Percentiles rank a stretch among this genome's conserved stretches.
These are phyloP conservation scores for Champsocephalus gunnari DNA, from an alignment of 2,797 vertebrate genomes.

Conservation along the genomic window DNA sequence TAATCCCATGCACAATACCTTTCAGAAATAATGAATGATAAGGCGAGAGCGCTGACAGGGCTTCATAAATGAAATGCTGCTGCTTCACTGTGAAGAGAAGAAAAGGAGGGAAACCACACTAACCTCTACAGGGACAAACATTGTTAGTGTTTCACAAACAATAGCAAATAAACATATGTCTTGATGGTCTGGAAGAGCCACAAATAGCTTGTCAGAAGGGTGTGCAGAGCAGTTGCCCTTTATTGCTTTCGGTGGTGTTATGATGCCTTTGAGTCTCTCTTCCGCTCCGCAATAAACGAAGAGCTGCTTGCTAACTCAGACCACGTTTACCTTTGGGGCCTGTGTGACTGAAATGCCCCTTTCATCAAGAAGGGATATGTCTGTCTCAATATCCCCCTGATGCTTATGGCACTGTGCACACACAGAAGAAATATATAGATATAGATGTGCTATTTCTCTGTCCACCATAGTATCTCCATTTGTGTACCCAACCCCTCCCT, in stretches of 20 bases:
- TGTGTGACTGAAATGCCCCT: conserved; percentile 73
- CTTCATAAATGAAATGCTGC: conserved; percentile 61
- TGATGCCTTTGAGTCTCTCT: conserved; percentile 63
- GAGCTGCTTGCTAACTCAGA: conserved; percentile 76
- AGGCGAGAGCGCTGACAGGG: conserved; percentile 25
- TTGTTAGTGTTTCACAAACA: conserved; percentile 60
- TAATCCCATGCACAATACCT: conserved; percentile 67
- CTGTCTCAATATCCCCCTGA: conserved; percentile 74
- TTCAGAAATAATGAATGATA: conserved; percentile 65
- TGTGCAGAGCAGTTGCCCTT: conserved; percentile 68
- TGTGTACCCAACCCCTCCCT: conserved; percentile 46
- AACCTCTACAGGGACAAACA: conserved; percentile 44
- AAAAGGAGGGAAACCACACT: conserved; percentile 31
- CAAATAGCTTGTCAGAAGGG: conserved; percentile 66
- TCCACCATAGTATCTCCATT: conserved; percentile 46
- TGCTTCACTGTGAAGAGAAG: conserved; percentile 11
- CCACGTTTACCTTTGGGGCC: conserved; percentile 77
- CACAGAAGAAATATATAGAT: conserved; percentile 45
- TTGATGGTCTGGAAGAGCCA: conserved; percentile 55
- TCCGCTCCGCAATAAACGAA: conserved; percentile 59
- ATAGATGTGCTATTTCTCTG: conserved; percentile 50
- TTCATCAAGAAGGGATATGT: conserved; percentile 78
- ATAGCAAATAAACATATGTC: conserved; percentile 49
- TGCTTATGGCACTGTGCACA: conserved; percentile 63
- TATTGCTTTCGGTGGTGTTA: conserved; percentile 63